phyloP scores from a whole-genome alignment of 2,797 vertebrate genomes.

The Hippopotamyrus pictus region DNA sequence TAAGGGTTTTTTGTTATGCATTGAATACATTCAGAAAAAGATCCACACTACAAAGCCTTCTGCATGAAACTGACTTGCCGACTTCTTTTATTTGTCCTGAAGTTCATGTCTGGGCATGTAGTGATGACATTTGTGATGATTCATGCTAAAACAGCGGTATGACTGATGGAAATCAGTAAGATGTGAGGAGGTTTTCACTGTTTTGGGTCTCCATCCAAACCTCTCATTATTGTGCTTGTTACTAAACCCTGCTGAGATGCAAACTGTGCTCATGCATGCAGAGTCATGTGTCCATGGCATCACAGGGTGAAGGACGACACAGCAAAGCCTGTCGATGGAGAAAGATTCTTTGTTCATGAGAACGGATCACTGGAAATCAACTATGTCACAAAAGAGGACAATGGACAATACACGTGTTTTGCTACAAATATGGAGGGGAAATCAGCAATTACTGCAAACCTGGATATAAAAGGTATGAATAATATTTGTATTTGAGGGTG shows the following conservation, averaged over 20 bases:
- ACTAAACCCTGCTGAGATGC: not conserved
- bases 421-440: constrained; percentile 76
- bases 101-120: not conserved
- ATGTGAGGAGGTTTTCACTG: not conserved
- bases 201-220: not conserved
- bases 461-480: constrained; percentile 78
- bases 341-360: constrained; percentile 56
- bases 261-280: not conserved
- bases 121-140: not conserved
- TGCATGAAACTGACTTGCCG: not conserved
- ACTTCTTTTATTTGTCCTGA: not conserved
- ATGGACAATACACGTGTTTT: constrained; percentile 78
- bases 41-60: not conserved
- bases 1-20: not conserved
- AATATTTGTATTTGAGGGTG: not conserved
- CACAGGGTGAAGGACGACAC: constrained; percentile 77
- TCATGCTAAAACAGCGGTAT: not conserved
- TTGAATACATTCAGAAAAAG: not conserved
- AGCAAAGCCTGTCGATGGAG: constrained; percentile 56
- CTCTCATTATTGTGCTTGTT: not conserved
- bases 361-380: constrained; percentile 82
- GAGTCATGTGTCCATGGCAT: not conserved
- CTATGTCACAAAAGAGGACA: constrained; percentile 61
- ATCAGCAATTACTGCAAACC: constrained; percentile 65
- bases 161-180: not conserved